These are phyloP conservation scores for Chelon auratus DNA, from an alignment of 2,797 vertebrate species.

Conservation along the genomic window DNA sequence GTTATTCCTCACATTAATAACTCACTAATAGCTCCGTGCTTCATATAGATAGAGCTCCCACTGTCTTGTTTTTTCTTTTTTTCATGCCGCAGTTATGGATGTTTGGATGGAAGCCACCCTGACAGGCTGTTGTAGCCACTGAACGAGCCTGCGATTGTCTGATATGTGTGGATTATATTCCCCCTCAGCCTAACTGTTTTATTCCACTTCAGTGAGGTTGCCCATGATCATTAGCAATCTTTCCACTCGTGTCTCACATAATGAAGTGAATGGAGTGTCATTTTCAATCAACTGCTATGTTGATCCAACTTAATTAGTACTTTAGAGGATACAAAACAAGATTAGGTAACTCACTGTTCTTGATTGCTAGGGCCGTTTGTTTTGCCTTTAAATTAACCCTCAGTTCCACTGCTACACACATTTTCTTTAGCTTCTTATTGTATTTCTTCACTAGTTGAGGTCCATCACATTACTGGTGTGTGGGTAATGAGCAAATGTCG, in stretches of 20 bases:
- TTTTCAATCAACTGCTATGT: slow-evolving; percentile 80
- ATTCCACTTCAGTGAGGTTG: slow-evolving; percentile 72
- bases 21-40: slow-evolving; percentile 22
- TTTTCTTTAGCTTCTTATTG: slow-evolving; percentile 5
- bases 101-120: slow-evolving; percentile 68
- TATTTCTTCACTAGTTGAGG: slow-evolving; percentile 6
- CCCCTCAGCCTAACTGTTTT: slow-evolving; percentile 62
- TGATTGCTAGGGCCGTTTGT: slow-evolving; percentile 65
- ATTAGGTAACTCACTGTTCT: slow-evolving; percentile 67
- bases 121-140: slow-evolving; percentile 64
- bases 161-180: slow-evolving; percentile 70
- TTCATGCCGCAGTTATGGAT: slow-evolving; percentile 57
- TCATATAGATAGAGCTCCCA: slow-evolving; percentile 37
- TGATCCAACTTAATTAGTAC: slow-evolving; percentile 81
- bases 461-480: not conserved
- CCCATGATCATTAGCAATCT: slow-evolving; percentile 78
- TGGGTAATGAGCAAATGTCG: not conserved
- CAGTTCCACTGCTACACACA: not conserved
- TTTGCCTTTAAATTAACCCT: slow-evolving; percentile 61
- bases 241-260: slow-evolving; percentile 78
- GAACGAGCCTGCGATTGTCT: slow-evolving; percentile 66
- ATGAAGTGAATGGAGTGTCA: slow-evolving; percentile 80
- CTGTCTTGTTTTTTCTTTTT: slow-evolving; percentile 35
- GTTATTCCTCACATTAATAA: slow-evolving; percentile 51
- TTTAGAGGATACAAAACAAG: slow-evolving; percentile 77